Base-by-base conservation (phyloP, 2,888 invertebrate species). In the Loripinus fragilis region DNA sequence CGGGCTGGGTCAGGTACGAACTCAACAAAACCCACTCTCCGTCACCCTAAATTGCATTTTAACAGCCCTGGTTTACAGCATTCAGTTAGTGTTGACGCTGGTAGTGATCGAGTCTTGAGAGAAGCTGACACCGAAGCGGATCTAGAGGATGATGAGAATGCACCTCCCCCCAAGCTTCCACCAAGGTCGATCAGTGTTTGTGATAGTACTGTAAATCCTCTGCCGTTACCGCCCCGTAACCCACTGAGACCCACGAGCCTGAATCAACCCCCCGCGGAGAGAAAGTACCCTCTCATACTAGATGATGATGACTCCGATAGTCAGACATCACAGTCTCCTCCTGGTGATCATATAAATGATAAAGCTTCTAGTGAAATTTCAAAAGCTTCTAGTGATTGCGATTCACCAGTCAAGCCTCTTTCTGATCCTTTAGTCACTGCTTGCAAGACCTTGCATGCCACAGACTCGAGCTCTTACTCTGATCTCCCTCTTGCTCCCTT, bases 221-320 rank as follows among this genome's bases (percentile, higher is more conserved):
- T 97, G 81, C 97, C 97, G 0, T 93, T 97, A 81, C 97, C 97
- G 0, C 97, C 97, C 0, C 95, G 97, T 85, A 96, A 97, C 90
- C 94, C 96, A 30, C 95, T 95, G 33, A 95, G 95, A 90, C 91
- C 93, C 23, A 88, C 90, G 55, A 94, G 95, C 0, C 94, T 95
- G 86, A 95, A 95, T 15, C 95, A 94, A 42, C 95, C 96, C 90
- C 95, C 96, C 0, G 94, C 97, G 20, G 97, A 96, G 75, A 94
- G 97, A 50, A 97, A 97, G 91, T 96, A 97, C 94, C 97, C 97
- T 0, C 94, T 97, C 48, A 96, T 97, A 70, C 78, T 85, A 74
- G 83, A 81, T 69, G 76, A 80, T 42, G 28, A 30, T 60, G 28
- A 35, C 42, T 66, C 72, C 35, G 38, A 70, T 25, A 38, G 71